Evolutionary conservation across 35 echinoderm and acorn worm genomes (phyloP).

Genomic region (Stichopus chloronotus): DNA sequence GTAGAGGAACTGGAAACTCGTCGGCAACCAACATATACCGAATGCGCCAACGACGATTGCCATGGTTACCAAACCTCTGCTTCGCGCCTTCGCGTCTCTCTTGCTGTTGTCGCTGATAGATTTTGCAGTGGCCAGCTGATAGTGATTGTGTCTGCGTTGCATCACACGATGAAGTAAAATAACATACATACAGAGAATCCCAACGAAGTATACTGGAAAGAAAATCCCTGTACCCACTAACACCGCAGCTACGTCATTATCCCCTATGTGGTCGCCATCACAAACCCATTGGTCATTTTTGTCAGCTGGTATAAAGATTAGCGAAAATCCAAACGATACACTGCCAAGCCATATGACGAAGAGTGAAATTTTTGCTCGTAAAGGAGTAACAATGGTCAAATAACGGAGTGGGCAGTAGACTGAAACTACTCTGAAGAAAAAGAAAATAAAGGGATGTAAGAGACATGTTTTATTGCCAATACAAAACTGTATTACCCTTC

Average conservation of each 20-base stretch:
- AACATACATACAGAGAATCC: slow-evolving; percentile 3
- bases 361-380: slow-evolving; percentile 11
- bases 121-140: background rate
- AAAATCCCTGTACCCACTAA: slow-evolving; percentile 10
- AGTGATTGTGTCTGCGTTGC: background rate
- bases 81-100: background rate
- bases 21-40: slow-evolving; percentile 46
- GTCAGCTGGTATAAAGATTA: background rate
- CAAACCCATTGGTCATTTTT: slow-evolving; percentile 41
- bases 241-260: background rate
- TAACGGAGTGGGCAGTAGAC: background rate
- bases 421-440: background rate
- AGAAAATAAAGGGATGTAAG: slow-evolving; percentile 16
- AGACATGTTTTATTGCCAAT: too few species aligned
- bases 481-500: too few species aligned
- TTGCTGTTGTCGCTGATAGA: background rate
- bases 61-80: slow-evolving; percentile 46
- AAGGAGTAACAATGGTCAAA: background rate
- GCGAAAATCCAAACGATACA: slow-evolving; percentile 1
- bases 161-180: background rate
- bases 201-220: slow-evolving; percentile 14
- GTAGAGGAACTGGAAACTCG: slow-evolving; percentile 48
- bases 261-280: background rate
- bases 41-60: slow-evolving; percentile 50
- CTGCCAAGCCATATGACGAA: slow-evolving; percentile 31